Evolutionary conservation across 2,797 vertebrate genomes (phyloP), one percentile per base, ranked within the genome.

Genomic region (Rhynchonycteris naso): DNA sequence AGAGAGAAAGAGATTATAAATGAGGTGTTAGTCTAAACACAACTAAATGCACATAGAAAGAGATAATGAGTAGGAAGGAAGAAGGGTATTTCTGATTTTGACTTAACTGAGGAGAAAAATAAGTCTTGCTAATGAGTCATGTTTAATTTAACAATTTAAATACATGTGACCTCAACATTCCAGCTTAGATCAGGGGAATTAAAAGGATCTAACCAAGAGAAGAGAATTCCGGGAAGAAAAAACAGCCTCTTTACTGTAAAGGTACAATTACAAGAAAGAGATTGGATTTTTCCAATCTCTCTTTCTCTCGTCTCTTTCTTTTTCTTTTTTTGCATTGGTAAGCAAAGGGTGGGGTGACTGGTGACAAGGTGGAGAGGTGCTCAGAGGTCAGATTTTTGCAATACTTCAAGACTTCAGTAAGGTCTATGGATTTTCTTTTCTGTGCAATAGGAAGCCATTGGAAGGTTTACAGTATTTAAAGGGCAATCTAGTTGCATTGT

Each of bases 61-160:
- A 69, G 35, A 69, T 24, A 28, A 68, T 18, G 13, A 28, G 66
- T 9, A 69, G 80, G 68, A 76, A 85, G 47, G 47, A 90, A 47
- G 72, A n/a, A 4, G 14, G 28, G 9, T 15, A 18, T 86, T 87
- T 79, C 76, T 78, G 11, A 90, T 86, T 89, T 66, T 50, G 58
- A 65, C 15, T 18, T 78, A 76, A 85, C 21, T 65, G 38, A 81
- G 75, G 54, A 91, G 66, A 69, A 91, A 92, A 83, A n/a, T 68
- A 4, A 14, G 28, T 84, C 38, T 94, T 80, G 14, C 16, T 88
- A 52, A 63, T 72, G 28, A 66, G 4, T 78, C 56, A 78, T n/a
- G 22, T 78, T 92, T 76, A 81, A 83, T 26, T 78, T 83, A 83
- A 47, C 76, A 78, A 63, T 74, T 84, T 92, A 92, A 83, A 76